Evolutionary conservation across 2,888 invertebrate species (phyloP).

Genomic region (Acleris laterana): DNA sequence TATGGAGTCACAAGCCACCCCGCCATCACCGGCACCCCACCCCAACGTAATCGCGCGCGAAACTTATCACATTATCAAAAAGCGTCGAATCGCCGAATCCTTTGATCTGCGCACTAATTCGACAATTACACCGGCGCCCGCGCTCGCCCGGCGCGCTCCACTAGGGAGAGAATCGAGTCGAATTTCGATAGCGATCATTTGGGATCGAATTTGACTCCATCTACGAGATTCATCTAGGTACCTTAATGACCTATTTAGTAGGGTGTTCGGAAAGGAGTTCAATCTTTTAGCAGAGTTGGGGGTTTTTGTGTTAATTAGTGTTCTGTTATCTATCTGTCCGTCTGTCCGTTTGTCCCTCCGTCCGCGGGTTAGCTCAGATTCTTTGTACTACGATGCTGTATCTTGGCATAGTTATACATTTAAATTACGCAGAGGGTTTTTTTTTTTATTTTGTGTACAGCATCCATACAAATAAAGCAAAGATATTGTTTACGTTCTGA

Average conservation of each 20-base stretch:
- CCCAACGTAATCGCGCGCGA: constrained; percentile 71
- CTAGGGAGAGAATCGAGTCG: not conserved
- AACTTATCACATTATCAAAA: constrained; percentile 83
- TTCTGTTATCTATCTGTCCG: too few relatives aligned
- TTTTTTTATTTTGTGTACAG: too few relatives aligned
- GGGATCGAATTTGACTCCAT: not conserved
- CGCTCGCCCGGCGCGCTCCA: constrained; percentile 30
- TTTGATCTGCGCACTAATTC: constrained; percentile 79
- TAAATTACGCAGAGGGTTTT: too few relatives aligned
- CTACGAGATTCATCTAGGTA: too few relatives aligned
- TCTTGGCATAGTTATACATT: too few relatives aligned
- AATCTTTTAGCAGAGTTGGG: not conserved
- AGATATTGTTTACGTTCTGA: too few relatives aligned
- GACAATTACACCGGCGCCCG: constrained; percentile 68
- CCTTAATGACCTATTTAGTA: not conserved
- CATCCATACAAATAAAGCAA: too few relatives aligned
- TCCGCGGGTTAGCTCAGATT: too few relatives aligned
- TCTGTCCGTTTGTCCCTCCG: too few relatives aligned
- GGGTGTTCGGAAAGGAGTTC: not conserved
- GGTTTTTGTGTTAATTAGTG: not conserved
- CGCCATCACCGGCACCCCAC: constrained; percentile 49
- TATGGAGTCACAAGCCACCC: not conserved
- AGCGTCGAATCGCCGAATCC: constrained; percentile 78
- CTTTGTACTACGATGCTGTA: too few relatives aligned
- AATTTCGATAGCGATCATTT: constrained; percentile 23